Evolutionary conservation across 2,888 invertebrate genomes (phyloP).

Genomic region (Ornithoptera alexandrae): DNA sequence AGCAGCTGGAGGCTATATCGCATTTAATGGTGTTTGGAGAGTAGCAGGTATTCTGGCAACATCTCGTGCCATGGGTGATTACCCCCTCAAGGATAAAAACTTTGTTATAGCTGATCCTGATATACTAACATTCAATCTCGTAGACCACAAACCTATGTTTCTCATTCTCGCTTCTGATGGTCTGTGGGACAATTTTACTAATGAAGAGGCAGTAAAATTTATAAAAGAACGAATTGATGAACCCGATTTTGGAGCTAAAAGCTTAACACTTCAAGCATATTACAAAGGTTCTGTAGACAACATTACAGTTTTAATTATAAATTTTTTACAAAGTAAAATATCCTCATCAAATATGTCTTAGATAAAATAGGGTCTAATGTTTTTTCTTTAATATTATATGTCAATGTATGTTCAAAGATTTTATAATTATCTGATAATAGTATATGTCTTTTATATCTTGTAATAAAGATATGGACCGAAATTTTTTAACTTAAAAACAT

Average conservation of each 20-base stretch:
- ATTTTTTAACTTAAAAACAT: constrained; percentile 1
- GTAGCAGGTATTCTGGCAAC: constrained; percentile 97
- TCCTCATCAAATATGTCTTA: constrained; percentile 45
- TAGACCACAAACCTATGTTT: constrained; percentile 92
- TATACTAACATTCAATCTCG: constrained; percentile 93
- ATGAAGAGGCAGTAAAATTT: constrained; percentile 95
- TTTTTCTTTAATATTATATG: neutral
- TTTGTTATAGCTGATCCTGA: constrained; percentile 97
- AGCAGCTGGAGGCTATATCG: constrained; percentile 96
- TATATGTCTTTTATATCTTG: constrained; percentile 5
- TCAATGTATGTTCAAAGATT: neutral
- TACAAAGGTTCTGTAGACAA: constrained; percentile 96
- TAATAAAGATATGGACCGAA: constrained; percentile 12
- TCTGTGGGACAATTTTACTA: constrained; percentile 96
- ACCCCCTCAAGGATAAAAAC: constrained; percentile 95
- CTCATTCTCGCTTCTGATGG: constrained; percentile 96
- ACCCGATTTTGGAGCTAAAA: constrained; percentile 94
- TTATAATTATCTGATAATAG: constrained; percentile 5
- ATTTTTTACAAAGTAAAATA: constrained; percentile 82
- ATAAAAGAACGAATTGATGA: constrained; percentile 92
- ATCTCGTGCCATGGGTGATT: constrained; percentile 96
- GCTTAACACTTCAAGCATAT: constrained; percentile 93
- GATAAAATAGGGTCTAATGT: constrained; percentile 33
- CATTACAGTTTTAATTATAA: constrained; percentile 95
- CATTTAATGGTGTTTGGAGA: constrained; percentile 97